Percentiles rank a stretch among this genome's conserved stretches.
Conservation (phyloP, 2,113 vertebrate genomes). For the Dicrurus megarhynchus region DNA sequence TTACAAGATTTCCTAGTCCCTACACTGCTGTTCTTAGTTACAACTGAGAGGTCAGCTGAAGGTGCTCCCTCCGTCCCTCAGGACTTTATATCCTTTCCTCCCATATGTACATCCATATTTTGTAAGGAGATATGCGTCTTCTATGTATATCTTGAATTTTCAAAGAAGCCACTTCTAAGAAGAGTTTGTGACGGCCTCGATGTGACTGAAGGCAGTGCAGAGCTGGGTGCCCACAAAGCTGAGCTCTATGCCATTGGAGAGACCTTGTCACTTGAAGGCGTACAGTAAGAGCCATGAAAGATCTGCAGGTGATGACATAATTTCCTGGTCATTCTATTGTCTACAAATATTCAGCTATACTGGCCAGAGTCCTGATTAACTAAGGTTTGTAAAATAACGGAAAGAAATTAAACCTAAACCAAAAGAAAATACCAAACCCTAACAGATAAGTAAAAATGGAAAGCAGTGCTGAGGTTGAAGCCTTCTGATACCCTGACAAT, state of each 20-base stretch:
- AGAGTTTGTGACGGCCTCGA: background rate
- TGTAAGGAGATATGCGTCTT: background rate
- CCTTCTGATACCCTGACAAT: background rate
- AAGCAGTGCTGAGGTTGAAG: background rate
- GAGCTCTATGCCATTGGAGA: background rate
- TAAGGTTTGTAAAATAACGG: background rate
- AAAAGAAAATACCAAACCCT: too few relatives aligned
- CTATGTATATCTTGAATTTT: background rate
- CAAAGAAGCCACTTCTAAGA: background rate
- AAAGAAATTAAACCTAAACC: background rate
- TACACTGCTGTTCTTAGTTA: background rate
- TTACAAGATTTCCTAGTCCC: background rate
- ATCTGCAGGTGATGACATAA: background rate
- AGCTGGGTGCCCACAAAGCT: background rate
- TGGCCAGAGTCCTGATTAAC: background rate
- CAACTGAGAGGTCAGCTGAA: background rate
- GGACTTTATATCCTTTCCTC: background rate
- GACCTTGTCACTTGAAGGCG: background rate
- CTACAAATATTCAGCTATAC: background rate
- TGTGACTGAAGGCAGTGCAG: background rate
- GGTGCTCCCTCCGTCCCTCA: background rate
- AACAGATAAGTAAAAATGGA: background rate
- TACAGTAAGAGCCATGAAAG: background rate
- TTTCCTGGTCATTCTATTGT: background rate
- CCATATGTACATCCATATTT: background rate